Conservation (phyloP, 1,140 invertebrate species). For the Brachionus paranguensis region DNA sequence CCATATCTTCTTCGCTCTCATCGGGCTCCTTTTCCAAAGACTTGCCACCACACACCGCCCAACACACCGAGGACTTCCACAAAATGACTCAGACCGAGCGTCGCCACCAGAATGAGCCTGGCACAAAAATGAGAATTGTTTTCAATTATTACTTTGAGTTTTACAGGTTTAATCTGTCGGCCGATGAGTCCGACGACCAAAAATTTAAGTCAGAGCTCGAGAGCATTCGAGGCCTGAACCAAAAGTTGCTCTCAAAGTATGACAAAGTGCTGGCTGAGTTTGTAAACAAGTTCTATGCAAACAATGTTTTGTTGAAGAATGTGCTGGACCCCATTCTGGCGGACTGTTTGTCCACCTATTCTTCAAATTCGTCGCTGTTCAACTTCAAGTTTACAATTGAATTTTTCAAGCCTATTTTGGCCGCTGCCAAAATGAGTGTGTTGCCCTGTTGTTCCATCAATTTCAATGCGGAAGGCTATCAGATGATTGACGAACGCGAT, state of each 20-base stretch:
- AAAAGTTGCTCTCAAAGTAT: background rate
- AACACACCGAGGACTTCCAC: background rate
- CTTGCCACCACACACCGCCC: background rate
- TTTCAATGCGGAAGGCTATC: background rate
- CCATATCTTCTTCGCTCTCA: background rate
- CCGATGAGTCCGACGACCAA: background rate
- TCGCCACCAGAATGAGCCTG: background rate
- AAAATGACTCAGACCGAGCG: background rate
- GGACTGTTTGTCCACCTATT: conserved; percentile 1
- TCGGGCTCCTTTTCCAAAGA: conserved; percentile 14
- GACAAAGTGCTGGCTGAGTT: background rate
- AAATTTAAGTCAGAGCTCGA: background rate
- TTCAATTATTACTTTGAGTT: conserved; percentile 33
- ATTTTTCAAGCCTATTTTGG: conserved; percentile 22
- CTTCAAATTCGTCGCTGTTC: background rate
- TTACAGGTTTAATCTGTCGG: background rate
- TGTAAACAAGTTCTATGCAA: background rate
- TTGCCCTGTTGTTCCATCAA: background rate
- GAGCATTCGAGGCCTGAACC: background rate
- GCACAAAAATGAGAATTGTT: background rate
- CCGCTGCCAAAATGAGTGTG: background rate
- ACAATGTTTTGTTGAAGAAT: background rate
- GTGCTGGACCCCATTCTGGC: background rate
- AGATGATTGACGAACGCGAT: background rate
- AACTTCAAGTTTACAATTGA: conserved; percentile 27